Evolutionary conservation across 2,113 vertebrate genomes (phyloP).

Genomic region (Eudyptes chrysolophus): DNA sequence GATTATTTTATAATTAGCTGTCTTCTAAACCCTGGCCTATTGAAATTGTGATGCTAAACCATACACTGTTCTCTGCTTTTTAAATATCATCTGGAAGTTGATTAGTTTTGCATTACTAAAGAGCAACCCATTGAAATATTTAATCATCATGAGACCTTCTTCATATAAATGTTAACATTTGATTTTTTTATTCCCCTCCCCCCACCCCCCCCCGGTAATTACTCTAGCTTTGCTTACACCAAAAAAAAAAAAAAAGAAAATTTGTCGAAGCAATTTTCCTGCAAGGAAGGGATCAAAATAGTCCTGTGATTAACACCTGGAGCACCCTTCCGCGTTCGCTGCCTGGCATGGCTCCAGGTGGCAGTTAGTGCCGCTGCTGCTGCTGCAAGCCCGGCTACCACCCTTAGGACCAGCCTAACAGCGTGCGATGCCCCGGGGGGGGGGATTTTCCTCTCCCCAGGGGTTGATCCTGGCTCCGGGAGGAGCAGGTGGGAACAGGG

Average conservation of each 20-base stretch:
- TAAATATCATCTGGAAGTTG: conserved; percentile 45
- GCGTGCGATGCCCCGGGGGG: rapidly evolving
- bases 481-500: background rate
- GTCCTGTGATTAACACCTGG: conserved; percentile 34
- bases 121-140: conserved; percentile 43
- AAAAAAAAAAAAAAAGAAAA: background rate
- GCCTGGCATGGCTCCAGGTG: background rate
- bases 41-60: conserved; percentile 19
- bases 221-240: conserved; percentile 29
- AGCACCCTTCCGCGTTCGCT: background rate
- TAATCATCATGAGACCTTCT: conserved; percentile 42
- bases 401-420: background rate
- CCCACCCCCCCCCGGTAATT: background rate
- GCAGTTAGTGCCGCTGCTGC: background rate
- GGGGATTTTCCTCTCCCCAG: background rate
- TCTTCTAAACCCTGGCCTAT: conserved; percentile 29
- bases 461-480: background rate
- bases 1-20: conserved; percentile 54
- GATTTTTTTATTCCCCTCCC: background rate
- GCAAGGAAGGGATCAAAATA: background rate
- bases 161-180: conserved; percentile 10
- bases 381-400: background rate
- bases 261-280: background rate
- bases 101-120: conserved; percentile 59
- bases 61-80: background rate